Percentiles rank a stretch among this genome's conserved stretches.
phyloP scores from a whole-genome alignment of 2,797 vertebrate species.

The Liparis tanakae region DNA sequence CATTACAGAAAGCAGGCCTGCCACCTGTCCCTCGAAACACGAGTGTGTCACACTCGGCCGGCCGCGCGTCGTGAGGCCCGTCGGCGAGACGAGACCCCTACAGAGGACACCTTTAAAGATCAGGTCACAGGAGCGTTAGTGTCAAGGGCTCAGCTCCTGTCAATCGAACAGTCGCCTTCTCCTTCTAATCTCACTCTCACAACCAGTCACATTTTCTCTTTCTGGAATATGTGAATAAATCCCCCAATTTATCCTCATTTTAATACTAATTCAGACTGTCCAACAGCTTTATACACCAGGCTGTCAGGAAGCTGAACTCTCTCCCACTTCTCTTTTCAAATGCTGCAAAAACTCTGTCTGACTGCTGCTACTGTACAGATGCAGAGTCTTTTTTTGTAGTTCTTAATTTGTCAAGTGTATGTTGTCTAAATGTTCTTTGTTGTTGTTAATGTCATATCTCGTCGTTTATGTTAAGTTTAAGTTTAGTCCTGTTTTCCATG shows the following conservation, averaged over 20 bases:
- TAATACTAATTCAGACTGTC: too few species aligned
- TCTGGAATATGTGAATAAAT: conserved; percentile 1
- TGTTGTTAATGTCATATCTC: too few species aligned
- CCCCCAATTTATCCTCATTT: conserved; percentile 11
- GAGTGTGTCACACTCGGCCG: conserved; percentile 62
- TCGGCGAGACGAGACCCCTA: conserved; percentile 27
- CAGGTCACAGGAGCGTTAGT: conserved; percentile 39
- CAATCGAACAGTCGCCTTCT: background rate
- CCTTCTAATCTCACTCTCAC: background rate
- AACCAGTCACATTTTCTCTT: conserved; percentile 13
- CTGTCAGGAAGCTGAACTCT: too few species aligned
- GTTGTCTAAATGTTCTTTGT: too few species aligned
- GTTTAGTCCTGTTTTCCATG: too few species aligned
- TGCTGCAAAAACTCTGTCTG: too few species aligned
- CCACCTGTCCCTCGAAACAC: conserved; percentile 77
- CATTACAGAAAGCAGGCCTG: conserved; percentile 59
- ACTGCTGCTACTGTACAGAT: too few species aligned
- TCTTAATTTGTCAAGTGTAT: too few species aligned
- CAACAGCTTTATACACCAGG: too few species aligned
- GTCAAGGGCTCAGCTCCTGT: conserved; percentile 10
- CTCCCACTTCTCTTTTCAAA: too few species aligned
- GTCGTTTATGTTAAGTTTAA: too few species aligned
- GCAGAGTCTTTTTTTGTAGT: too few species aligned
- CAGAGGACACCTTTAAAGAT: conserved; percentile 43
- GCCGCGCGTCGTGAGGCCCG: conserved; percentile 41